These are phyloP conservation scores for Cecidostiba fungosa DNA, from an alignment of 2,888 invertebrate genomes.

Conservation along the genomic window DNA sequence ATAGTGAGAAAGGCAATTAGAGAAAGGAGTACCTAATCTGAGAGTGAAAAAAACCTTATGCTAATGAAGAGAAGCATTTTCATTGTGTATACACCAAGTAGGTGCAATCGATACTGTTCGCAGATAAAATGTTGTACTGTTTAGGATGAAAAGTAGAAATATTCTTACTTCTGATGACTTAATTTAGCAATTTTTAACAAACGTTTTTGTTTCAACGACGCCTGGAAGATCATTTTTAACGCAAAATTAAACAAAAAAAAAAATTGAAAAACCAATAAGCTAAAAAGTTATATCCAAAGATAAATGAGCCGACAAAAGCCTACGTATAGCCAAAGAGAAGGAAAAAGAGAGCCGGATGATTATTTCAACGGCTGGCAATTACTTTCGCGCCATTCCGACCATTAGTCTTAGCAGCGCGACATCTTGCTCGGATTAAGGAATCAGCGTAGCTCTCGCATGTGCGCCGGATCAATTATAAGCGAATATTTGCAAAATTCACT, in stretches of 20 bases:
- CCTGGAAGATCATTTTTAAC: no score
- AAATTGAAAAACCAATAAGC: neutral
- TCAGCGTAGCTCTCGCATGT: slow-evolving; percentile 64
- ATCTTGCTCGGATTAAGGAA: slow-evolving; percentile 77
- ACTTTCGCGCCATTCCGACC: slow-evolving; percentile 71
- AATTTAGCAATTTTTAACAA: no score
- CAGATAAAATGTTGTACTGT: no score
- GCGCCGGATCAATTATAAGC: slow-evolving; percentile 41
- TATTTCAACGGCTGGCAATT: slow-evolving; percentile 77
- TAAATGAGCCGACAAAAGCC: neutral
- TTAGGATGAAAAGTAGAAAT: no score
- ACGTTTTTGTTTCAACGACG: no score
- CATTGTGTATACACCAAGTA: neutral
- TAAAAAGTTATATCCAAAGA: neutral
- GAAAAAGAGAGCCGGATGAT: slow-evolving; percentile 68
- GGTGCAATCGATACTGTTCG: no score
- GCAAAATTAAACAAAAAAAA: neutral
- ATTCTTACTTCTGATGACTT: no score
- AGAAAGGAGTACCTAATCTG: neutral
- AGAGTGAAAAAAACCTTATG: slow-evolving; percentile 21
- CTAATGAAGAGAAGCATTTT: neutral
- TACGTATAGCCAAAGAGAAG: neutral
- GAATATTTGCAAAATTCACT: slow-evolving; percentile 42
- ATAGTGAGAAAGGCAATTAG: neutral
- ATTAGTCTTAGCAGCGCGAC: slow-evolving; percentile 71